Conservation (phyloP, 2,113 vertebrate species). For the Agapornis roseicollis region DNA sequence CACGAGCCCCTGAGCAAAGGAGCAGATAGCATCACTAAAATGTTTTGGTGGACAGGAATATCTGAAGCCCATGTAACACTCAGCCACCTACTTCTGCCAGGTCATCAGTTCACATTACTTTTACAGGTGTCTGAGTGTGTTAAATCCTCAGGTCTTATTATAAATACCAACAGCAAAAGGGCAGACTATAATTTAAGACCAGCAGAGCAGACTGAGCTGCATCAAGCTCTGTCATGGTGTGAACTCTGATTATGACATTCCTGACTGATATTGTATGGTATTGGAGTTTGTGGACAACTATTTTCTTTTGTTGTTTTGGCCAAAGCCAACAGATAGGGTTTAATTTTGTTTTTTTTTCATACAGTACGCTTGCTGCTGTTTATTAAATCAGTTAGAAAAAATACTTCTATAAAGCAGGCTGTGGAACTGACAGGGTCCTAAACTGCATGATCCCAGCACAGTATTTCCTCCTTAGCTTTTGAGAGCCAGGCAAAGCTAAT, state of each 20-base stretch:
- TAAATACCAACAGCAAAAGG: neutral
- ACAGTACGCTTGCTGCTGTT: neutral
- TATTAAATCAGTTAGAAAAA: neutral
- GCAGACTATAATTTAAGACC: neutral
- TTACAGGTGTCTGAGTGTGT: neutral
- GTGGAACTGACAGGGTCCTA: neutral
- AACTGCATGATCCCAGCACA: neutral
- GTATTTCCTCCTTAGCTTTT: neutral
- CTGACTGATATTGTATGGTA: neutral
- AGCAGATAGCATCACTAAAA: neutral
- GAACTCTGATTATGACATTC: neutral
- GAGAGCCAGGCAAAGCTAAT: neutral
- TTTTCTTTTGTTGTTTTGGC: neutral
- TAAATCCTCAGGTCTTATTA: neutral
- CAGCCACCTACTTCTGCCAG: neutral
- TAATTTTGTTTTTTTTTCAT: neutral
- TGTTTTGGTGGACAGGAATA: neutral
- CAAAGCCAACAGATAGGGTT: neutral
- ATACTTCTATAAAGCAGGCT: neutral
- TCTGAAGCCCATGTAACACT: neutral
- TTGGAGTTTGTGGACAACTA: neutral
- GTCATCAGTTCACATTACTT: neutral
- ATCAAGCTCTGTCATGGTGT: neutral
- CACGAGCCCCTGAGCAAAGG: neutral
- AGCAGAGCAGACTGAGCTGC: neutral